Conservation (phyloP, 2,797 vertebrate species). For the Gadopsis marmoratus region DNA sequence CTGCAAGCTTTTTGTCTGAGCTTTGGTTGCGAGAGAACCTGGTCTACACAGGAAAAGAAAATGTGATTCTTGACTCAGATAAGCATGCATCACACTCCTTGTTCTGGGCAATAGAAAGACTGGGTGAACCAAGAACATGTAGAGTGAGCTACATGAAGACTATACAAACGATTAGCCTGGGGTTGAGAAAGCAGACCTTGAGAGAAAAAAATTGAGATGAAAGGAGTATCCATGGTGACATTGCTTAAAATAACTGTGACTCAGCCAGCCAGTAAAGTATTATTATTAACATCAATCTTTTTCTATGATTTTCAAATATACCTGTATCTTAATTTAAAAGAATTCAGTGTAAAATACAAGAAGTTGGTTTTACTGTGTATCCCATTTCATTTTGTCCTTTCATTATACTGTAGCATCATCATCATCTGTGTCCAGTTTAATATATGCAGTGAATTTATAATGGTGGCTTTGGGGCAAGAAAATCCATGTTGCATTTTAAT, state of each 20-base stretch:
- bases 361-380: not conserved
- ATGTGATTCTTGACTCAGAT: not conserved
- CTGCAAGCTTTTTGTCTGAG: not conserved
- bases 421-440: not conserved
- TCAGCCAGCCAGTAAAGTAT: slow-evolving; percentile 36
- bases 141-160: not conserved
- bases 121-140: not conserved
- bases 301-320: not conserved
- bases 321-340: not conserved
- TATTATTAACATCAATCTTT: not conserved
- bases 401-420: not conserved
- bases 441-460: not conserved
- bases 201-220: not conserved
- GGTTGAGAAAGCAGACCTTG: slow-evolving; percentile 12
- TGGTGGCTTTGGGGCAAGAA: not conserved
- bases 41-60: slow-evolving; percentile 3
- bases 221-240: slow-evolving; percentile 69
- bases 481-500: slow-evolving; percentile 4
- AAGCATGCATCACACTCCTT: not conserved
- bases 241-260: slow-evolving; percentile 55
- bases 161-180: not conserved
- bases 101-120: not conserved
- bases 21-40: slow-evolving; percentile 9
- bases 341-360: not conserved
- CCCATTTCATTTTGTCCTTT: not conserved